Percentiles rank a stretch among this genome's conserved stretches.
Evolutionary conservation across 2,888 invertebrate species (phyloP).

Genomic region (Epinotia bilunana): DNA sequence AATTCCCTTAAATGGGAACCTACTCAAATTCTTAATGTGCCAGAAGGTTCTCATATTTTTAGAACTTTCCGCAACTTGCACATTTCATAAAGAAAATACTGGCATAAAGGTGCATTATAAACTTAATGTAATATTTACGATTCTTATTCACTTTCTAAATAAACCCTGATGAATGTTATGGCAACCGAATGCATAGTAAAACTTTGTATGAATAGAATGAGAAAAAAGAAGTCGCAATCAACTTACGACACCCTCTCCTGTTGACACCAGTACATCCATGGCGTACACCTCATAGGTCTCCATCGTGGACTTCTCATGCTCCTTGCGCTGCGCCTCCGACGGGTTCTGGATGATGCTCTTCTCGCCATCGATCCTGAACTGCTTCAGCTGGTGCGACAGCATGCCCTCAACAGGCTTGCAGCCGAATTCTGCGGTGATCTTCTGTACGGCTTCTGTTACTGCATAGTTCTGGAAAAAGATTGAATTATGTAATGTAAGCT

Average conservation of each 20-base stretch:
- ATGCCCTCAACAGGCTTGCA: slow-evolving; percentile 99
- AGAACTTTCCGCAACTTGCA: background rate
- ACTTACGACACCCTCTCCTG: slow-evolving; percentile 95
- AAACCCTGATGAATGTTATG: no score
- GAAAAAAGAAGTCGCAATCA: background rate
- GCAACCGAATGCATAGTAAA: no score
- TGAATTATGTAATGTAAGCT: background rate
- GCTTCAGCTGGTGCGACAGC: slow-evolving; percentile 97
- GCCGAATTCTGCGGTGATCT: slow-evolving; percentile 95
- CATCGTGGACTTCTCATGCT: slow-evolving; percentile 98
- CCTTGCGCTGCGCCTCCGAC: slow-evolving; percentile 97
- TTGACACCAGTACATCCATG: slow-evolving; percentile 98
- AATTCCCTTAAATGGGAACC: no score
- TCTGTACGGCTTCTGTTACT: slow-evolving; percentile 96
- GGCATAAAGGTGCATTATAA: no score
- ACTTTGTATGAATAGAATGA: background rate
- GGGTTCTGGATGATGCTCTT: slow-evolving; percentile 94
- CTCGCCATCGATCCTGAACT: slow-evolving; percentile 98
- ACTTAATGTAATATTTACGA: no score
- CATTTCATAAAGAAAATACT: background rate
- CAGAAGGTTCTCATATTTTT: background rate
- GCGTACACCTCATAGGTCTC: slow-evolving; percentile 99
- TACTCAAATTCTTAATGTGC: background rate
- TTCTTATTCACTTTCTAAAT: no score
- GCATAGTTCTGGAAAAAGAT: slow-evolving; percentile 89